phyloP scores from a whole-genome alignment of 2,888 invertebrate genomes.

The Leucoptera coffeella region DNA sequence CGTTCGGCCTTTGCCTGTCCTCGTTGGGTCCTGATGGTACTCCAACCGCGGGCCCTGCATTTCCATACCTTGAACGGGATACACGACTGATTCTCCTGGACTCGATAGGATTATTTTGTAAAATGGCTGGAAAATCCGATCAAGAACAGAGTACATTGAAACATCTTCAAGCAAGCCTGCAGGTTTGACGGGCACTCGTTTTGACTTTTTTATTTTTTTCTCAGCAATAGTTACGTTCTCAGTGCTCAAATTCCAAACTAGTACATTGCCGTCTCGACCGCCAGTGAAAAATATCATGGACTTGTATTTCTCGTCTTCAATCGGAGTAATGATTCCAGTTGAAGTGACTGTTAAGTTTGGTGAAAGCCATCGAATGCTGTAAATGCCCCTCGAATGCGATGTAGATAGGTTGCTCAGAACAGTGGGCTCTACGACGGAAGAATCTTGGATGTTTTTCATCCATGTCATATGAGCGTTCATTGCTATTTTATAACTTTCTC shows the following conservation, averaged over 20 bases:
- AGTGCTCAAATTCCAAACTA: slow-evolving; percentile 67
- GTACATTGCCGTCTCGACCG: slow-evolving; percentile 61
- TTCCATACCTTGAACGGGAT: slow-evolving; percentile 34
- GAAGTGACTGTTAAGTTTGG: slow-evolving; percentile 51
- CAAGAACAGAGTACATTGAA: slow-evolving; percentile 55
- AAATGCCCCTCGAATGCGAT: slow-evolving; percentile 60
- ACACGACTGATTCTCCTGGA: slow-evolving; percentile 27
- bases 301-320: slow-evolving; percentile 17
- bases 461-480: slow-evolving; percentile 61
- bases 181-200: slow-evolving; percentile 45
- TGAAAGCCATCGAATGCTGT: slow-evolving; percentile 63
- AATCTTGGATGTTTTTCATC: slow-evolving; percentile 59
- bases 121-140: slow-evolving; percentile 57
- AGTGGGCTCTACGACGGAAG: slow-evolving; percentile 51
- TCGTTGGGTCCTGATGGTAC: slow-evolving; percentile 21
- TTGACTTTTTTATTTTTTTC: slow-evolving; percentile 31
- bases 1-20: slow-evolving; percentile 25
- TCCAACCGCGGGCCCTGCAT: slow-evolving; percentile 22
- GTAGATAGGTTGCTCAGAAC: slow-evolving; percentile 56
- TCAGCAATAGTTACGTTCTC: slow-evolving; percentile 20
- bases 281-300: slow-evolving; percentile 60
- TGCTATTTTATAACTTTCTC: slow-evolving; percentile 55
- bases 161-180: slow-evolving; percentile 52
- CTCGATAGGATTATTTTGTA: slow-evolving; percentile 48
- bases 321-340: slow-evolving; percentile 46